phyloP scores from a whole-genome alignment of 2,113 vertebrate species.

The Pedetes capensis region DNA sequence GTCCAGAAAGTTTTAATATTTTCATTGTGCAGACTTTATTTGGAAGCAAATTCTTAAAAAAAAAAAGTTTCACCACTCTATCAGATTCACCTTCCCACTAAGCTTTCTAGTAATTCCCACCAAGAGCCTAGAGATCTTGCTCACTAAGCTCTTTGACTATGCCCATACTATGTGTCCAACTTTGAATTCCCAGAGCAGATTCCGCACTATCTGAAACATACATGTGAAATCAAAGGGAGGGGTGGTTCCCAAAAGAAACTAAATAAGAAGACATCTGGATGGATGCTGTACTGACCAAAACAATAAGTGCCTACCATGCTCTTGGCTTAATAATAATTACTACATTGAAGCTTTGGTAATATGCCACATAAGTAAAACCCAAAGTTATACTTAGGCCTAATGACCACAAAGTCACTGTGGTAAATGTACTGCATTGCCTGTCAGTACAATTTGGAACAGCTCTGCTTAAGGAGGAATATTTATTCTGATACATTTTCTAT shows the following conservation, averaged over 20 bases:
- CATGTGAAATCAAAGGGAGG: neutral
- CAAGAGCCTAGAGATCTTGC: neutral
- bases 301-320: too few species aligned
- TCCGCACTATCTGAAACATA: neutral
- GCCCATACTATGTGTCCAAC: neutral
- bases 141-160: neutral
- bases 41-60: slow-evolving; percentile 10
- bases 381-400: neutral
- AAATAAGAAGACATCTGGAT: neutral
- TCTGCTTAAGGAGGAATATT: neutral
- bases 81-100: neutral
- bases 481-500: neutral
- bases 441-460: neutral
- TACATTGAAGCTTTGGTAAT: neutral
- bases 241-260: neutral
- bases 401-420: neutral
- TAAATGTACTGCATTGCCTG: neutral
- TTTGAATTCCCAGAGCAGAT: neutral
- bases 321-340: neutral
- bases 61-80: neutral
- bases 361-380: neutral
- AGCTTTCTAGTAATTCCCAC: neutral
- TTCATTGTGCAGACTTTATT: neutral
- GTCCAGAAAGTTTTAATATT: neutral
- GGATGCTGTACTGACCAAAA: neutral